A percentile compares a stretch with the other conserved stretches of the same genome.
phyloP scores from a whole-genome alignment of 2,113 vertebrate genomes.

The Bolborhynchus lineola region DNA sequence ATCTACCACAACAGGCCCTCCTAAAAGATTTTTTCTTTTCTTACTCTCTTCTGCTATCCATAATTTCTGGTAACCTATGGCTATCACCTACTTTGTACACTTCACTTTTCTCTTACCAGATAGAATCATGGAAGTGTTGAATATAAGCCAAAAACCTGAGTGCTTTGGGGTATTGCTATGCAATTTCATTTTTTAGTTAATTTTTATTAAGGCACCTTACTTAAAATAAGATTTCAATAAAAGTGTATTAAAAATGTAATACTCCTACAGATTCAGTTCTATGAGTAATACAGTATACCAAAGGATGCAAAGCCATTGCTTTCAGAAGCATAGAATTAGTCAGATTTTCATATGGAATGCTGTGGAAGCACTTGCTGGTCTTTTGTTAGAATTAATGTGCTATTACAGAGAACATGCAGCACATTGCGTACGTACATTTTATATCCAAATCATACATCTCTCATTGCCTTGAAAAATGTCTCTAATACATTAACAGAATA shows the following conservation, averaged over 20 bases:
- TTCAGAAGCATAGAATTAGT: background rate
- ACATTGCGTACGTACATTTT: background rate
- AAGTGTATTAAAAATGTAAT: background rate
- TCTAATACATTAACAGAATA: background rate
- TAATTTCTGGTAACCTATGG: background rate
- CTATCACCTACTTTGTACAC: background rate
- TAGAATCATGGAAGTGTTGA: background rate
- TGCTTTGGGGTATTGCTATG: background rate
- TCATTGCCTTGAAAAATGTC: background rate
- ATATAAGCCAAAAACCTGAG: background rate
- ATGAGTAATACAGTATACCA: background rate
- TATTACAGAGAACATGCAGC: background rate
- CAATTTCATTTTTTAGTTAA: background rate
- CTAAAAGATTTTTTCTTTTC: background rate
- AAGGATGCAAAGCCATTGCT: background rate
- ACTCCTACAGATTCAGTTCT: background rate
- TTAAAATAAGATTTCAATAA: slow-evolving; percentile 16
- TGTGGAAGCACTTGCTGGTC: background rate
- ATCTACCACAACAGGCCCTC: background rate
- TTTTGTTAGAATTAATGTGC: background rate
- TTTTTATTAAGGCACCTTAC: slow-evolving; percentile 13
- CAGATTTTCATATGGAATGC: background rate
- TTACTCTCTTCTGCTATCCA: background rate
- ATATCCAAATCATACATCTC: background rate
- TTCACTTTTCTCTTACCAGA: background rate